Evolutionary conservation across 2,797 vertebrate species (phyloP).

Genomic region (Microhierax caerulescens): DNA sequence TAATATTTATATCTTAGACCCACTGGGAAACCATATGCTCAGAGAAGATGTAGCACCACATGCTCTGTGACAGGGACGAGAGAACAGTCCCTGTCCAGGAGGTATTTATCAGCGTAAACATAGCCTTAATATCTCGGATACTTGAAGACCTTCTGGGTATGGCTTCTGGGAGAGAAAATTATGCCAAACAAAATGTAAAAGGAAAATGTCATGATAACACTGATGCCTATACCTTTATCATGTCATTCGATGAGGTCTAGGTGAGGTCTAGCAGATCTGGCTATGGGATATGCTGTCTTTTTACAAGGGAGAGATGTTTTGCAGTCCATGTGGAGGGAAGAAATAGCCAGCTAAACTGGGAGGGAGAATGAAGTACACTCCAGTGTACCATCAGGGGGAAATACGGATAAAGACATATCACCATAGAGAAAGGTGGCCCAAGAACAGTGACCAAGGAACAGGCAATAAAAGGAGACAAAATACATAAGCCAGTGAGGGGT

Average conservation of each 20-base stretch:
- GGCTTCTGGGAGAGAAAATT: background rate
- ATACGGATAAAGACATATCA: background rate
- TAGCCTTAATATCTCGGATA: background rate
- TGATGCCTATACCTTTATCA: background rate
- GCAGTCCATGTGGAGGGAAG: background rate
- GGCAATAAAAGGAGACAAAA: background rate
- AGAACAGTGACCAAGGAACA: background rate
- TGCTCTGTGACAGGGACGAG: background rate
- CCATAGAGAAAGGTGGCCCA: background rate
- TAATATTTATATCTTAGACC: background rate
- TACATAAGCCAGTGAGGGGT: background rate
- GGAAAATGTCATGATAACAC: background rate
- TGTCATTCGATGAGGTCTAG: background rate
- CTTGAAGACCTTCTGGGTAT: background rate
- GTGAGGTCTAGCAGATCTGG: background rate
- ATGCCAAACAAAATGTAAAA: background rate
- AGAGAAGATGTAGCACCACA: background rate
- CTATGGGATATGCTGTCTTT: background rate
- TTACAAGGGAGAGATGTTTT: background rate
- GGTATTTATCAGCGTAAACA: rapidly evolving
- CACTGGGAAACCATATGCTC: background rate
- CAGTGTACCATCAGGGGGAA: background rate
- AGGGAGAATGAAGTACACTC: background rate
- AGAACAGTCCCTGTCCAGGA: background rate
- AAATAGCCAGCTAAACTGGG: background rate